Conservation (phyloP, 2,113 vertebrate genomes). For the Thymallus thymallus region DNA sequence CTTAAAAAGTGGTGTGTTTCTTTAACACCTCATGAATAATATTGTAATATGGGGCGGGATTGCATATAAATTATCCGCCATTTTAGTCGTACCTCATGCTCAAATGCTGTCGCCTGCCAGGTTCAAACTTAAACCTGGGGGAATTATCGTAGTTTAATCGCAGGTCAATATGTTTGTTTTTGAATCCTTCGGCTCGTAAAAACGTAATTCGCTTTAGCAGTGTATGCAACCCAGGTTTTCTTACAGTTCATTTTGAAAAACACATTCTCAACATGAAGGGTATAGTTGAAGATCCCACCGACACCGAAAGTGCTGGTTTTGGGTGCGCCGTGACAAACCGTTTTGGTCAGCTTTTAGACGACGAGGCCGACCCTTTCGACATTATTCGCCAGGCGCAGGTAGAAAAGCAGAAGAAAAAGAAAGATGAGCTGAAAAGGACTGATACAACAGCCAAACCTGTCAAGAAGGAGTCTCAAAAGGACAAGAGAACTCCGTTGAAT, state of each 20-base stretch:
- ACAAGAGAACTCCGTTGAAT: constrained; percentile 45
- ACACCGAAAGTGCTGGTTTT: constrained; percentile 68
- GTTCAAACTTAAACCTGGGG: background rate
- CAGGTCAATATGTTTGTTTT: background rate
- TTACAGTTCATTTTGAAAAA: background rate
- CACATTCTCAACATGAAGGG: constrained; percentile 61
- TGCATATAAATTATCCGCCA: constrained; percentile 11
- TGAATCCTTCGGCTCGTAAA: background rate
- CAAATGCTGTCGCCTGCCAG: background rate
- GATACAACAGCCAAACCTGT: constrained; percentile 16
- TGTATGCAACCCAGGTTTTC: background rate
- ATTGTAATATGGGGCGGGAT: background rate
- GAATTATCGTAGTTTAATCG: background rate
- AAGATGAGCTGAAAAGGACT: constrained; percentile 59
- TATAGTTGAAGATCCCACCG: constrained; percentile 49
- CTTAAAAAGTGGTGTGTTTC: background rate
- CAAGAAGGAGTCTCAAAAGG: constrained; percentile 73
- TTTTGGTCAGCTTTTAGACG: constrained; percentile 79
- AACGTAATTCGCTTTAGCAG: background rate
- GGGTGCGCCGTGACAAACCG: constrained; percentile 79
- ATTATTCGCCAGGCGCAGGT: constrained; percentile 66
- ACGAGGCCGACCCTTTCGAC: constrained; percentile 82
- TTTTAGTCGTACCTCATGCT: constrained; percentile 10
- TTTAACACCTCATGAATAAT: constrained; percentile 1
- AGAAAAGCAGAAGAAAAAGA: constrained; percentile 55